These are phyloP conservation scores for Rhysida immarginata DNA, from an alignment of 1,140 invertebrate species.

Conservation along the genomic window DNA sequence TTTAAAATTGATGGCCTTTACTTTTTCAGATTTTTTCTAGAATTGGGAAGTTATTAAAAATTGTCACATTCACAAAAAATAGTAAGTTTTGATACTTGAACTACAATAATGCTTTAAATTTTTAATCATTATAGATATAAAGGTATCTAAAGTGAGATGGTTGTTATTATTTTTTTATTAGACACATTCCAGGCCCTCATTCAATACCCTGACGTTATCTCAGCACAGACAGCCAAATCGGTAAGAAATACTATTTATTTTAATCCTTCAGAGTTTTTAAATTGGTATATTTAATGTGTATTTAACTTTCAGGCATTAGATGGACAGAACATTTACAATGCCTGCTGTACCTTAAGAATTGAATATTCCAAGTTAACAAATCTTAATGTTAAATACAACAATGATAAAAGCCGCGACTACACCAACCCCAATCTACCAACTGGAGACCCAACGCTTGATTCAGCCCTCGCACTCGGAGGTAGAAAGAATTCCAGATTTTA, in stretches of 20 bases:
- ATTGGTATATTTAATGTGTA: not conserved
- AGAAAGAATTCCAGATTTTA: slow-evolving; percentile 9
- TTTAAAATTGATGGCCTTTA: slow-evolving; percentile 19
- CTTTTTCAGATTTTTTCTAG: slow-evolving; percentile 84
- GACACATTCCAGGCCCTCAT: slow-evolving; percentile 98
- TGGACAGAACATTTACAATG: slow-evolving; percentile 98
- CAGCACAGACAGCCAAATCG: slow-evolving; percentile 89
- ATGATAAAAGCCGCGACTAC: slow-evolving; percentile 97
- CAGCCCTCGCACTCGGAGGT: slow-evolving; percentile 35
- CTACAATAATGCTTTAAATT: not conserved
- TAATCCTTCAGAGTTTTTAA: not conserved
- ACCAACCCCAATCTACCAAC: slow-evolving; percentile 93
- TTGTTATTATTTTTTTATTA: slow-evolving; percentile 46
- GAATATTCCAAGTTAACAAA: slow-evolving; percentile 97
- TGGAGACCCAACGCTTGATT: slow-evolving; percentile 58
- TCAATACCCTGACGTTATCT: slow-evolving; percentile 90
- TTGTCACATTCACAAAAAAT: slow-evolving; percentile 99
- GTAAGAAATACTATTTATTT: slow-evolving; percentile 47
- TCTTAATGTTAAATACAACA: slow-evolving; percentile 98
- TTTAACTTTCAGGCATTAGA: slow-evolving; percentile 58
- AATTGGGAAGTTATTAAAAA: slow-evolving; percentile 94
- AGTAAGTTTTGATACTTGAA: slow-evolving; percentile 50
- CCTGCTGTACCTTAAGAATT: slow-evolving; percentile 96
- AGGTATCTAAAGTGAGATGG: no score
- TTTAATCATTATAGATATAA: not conserved